phyloP scores from a whole-genome alignment of 1,140 invertebrate genomes.

The Drosophila nebulosa region DNA sequence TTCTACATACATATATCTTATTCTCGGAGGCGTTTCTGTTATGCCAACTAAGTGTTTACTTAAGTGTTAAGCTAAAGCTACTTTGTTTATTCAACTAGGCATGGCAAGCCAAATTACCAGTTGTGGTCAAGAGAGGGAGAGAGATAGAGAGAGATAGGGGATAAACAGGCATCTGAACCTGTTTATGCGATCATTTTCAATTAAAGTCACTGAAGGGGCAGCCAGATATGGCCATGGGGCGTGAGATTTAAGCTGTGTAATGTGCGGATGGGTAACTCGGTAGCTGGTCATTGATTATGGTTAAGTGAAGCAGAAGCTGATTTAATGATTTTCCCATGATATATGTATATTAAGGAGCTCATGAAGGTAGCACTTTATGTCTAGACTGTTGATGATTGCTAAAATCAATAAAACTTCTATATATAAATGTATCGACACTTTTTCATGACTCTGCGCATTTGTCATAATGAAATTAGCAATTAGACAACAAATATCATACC shows the following conservation, averaged over 20 bases:
- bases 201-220: conserved; percentile 26
- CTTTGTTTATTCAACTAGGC: background rate
- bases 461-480: conserved; percentile 73
- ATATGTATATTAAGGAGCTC: conserved; percentile 38
- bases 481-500: conserved; percentile 15
- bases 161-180: background rate
- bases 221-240: conserved; percentile 5
- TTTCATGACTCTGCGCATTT: conserved; percentile 51
- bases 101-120: conserved; percentile 20
- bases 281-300: conserved; percentile 40
- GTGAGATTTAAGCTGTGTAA: conserved; percentile 39
- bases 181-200: conserved; percentile 62
- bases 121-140: background rate
- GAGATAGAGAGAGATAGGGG: background rate
- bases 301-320: conserved; percentile 34
- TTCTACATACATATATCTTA: background rate
- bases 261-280: conserved; percentile 46
- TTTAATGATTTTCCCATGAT: conserved; percentile 42
- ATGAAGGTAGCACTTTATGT: conserved; percentile 26
- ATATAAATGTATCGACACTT: background rate
- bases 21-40: conserved; percentile 39
- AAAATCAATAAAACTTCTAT: background rate
- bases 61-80: conserved; percentile 39
- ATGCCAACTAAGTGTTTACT: conserved; percentile 65
- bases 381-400: conserved; percentile 41